A percentile compares a stretch with the other conserved stretches of the same genome.
Evolutionary conservation across 1,140 invertebrate species (phyloP).

Genomic region (Heterodera carotae): DNA sequence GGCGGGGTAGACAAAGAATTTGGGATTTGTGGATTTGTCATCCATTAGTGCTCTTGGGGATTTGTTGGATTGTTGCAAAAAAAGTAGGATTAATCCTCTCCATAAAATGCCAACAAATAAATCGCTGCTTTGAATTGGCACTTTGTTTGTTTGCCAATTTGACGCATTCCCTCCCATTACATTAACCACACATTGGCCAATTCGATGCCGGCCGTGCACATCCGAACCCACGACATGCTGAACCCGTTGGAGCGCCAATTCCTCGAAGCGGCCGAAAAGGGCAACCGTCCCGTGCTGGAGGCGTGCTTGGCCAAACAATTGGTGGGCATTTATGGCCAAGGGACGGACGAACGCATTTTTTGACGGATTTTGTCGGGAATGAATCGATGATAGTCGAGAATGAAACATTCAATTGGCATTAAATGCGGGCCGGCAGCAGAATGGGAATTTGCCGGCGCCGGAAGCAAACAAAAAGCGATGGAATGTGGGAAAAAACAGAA

Average conservation of each 20-base stretch:
- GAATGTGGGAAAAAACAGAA: background rate
- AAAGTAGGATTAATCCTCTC: too few relatives aligned
- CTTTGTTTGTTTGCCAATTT: background rate
- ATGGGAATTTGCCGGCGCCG: background rate
- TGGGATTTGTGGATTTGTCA: too few relatives aligned
- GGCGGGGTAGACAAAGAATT: background rate
- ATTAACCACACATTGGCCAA: constrained; percentile 35
- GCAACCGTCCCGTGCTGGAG: constrained; percentile 70
- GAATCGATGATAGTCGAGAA: constrained; percentile 4
- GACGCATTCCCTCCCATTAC: background rate
- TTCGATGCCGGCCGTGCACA: constrained; percentile 38
- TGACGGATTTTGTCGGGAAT: constrained; percentile 22
- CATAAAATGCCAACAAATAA: too few relatives aligned
- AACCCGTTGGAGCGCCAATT: constrained; percentile 60
- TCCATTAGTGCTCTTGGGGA: too few relatives aligned
- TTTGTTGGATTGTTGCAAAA: too few relatives aligned
- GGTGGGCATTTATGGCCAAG: constrained; percentile 13
- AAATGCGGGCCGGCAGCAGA: background rate
- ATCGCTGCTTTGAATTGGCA: too few relatives aligned
- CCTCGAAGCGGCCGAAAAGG: constrained; percentile 70
- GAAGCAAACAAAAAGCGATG: background rate
- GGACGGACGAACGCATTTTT: background rate
- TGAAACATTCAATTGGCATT: constrained; percentile 20
- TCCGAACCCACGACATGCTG: constrained; percentile 40
- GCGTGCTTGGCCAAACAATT: constrained; percentile 67